A percentile compares a stretch with the other conserved stretches of the same genome.
Conservation (phyloP, 2,797 vertebrate species). For the Leuciscus waleckii region DNA sequence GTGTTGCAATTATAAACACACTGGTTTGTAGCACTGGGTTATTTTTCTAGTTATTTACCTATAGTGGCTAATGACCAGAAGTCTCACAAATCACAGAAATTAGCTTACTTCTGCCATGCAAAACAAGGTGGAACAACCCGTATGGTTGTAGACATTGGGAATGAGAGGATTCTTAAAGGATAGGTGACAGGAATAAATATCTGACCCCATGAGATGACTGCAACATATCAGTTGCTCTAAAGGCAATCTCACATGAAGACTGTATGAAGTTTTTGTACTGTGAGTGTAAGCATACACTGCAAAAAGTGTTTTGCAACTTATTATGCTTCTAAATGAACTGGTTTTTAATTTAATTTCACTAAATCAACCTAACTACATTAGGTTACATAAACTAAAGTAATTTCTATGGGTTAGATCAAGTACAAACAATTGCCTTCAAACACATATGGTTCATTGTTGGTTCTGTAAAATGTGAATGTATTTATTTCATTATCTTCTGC, state of each 20-base stretch:
- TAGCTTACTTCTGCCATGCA: background rate
- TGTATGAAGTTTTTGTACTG: background rate
- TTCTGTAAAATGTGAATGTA: background rate
- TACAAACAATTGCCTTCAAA: background rate
- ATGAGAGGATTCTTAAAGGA: slow-evolving; percentile 12
- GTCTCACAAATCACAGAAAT: background rate
- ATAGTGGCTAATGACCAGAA: background rate
- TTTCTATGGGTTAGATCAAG: background rate
- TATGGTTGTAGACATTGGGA: background rate
- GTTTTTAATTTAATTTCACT: background rate
- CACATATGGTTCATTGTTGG: background rate
- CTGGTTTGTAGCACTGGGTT: background rate
- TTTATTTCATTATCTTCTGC: background rate
- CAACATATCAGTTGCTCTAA: background rate
- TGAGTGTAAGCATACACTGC: background rate
- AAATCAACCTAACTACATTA: background rate
- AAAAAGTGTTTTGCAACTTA: background rate
- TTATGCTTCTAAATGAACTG: background rate
- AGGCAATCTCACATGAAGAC: background rate
- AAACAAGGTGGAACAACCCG: background rate
- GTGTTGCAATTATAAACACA: background rate
- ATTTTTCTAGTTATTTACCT: background rate
- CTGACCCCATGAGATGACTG: background rate
- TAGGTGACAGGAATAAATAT: background rate
- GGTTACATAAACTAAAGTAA: background rate